Base-by-base conservation (phyloP, 1,140 invertebrate species). In the Dendroctonus ponderosae region DNA sequence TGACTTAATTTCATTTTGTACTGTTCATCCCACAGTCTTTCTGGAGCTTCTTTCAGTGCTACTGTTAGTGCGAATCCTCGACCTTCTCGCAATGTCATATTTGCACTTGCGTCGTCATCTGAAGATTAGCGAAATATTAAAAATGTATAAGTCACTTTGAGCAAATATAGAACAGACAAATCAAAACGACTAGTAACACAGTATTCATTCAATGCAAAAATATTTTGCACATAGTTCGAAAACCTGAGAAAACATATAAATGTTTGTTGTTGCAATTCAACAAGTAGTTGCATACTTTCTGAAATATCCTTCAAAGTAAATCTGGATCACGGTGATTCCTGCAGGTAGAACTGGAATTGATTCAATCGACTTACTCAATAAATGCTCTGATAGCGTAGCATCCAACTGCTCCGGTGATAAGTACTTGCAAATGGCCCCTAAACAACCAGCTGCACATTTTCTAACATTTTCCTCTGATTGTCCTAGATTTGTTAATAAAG, bases 11-110 rank as follows among this genome's bases (percentile, higher is more conserved):
- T 89, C 51, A 88, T 86, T 70, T 84, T 82, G 67, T 88, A 87
- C 62, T 87, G 86, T n/a, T 82, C 78, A 6, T 80, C 84, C 72
- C 91, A 89, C 8, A 96, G 72, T n/a, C 82, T 80, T 0, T 81
- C 77, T 0, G 92, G 85, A 3, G 89, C 87, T 82, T 96, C 93
- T 79, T 97, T 97, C n/a, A 98, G 79, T 7, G 88, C 88, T 26
- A 97, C 92, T 74, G 90, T 91, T 12, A 97, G 80, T 0, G 93
- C 90, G 26, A 91, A 85, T 50, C 89, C 90, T 70, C 91, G 82
- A 2, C 94, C 94, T 80, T 97, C 93, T 48, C 86, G 83, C 7
- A 93, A 74, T 38, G 84, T 85, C 86, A 86, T 87, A 73, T 95
- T 92, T 48, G 82, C 73, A 56, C 83, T 83, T 0, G 77, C 67